Percentiles rank a stretch among this genome's conserved stretches.
Evolutionary conservation across 2,113 vertebrate species (phyloP).

Genomic region (Abramis brama): DNA sequence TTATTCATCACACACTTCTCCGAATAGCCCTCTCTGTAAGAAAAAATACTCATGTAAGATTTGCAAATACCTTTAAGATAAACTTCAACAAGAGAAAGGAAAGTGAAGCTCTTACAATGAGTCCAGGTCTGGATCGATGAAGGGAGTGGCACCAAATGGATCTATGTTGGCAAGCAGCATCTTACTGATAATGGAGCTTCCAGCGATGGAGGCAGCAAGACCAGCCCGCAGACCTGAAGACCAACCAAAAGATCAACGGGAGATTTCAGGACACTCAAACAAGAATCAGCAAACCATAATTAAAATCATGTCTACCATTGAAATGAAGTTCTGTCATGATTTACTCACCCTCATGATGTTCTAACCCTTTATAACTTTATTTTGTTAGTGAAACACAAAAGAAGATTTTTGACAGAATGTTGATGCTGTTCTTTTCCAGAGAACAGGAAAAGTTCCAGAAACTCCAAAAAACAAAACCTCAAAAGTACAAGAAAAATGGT

Average conservation of each 20-base stretch:
- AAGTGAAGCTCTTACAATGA: slow-evolving; percentile 83
- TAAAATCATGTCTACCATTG: not conserved
- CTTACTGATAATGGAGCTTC: slow-evolving; percentile 99
- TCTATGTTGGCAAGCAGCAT: slow-evolving; percentile 98
- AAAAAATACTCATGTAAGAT: not conserved
- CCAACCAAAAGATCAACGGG: slow-evolving; percentile 23
- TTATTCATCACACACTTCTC: slow-evolving; percentile 99
- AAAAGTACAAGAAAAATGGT: not conserved
- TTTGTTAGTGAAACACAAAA: not conserved
- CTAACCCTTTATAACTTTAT: not conserved
- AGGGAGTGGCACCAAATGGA: slow-evolving; percentile 93
- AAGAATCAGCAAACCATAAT: not conserved
- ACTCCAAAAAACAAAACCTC: too few relatives aligned
- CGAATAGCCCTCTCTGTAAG: slow-evolving; percentile 90
- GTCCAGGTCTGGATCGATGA: slow-evolving; percentile 96
- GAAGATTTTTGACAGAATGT: not conserved
- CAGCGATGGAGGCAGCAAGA: slow-evolving; percentile 95
- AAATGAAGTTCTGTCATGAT: not conserved
- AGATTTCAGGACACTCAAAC: not conserved
- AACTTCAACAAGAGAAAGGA: not conserved
- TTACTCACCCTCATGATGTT: not conserved
- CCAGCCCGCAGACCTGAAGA: slow-evolving; percentile 89
- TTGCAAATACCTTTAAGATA: not conserved
- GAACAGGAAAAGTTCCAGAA: not conserved
- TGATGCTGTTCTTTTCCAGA: not conserved